phyloP scores from a whole-genome alignment of 30 jellyfish, hydroid and myxozoan species.

The Cassiopea xamachana region DNA sequence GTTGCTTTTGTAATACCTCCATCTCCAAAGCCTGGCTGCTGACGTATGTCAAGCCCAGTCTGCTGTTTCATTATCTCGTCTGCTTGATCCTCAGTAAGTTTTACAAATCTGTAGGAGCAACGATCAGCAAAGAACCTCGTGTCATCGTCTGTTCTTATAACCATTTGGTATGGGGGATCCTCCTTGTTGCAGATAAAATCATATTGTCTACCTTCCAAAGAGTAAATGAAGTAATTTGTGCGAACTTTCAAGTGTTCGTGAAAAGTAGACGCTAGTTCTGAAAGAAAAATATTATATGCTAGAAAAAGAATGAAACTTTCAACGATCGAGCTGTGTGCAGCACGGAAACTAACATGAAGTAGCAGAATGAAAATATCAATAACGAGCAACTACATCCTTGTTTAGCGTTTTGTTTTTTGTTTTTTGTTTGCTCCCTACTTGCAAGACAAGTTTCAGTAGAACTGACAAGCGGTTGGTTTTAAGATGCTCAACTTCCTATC shows the following conservation, averaged over 20 bases:
- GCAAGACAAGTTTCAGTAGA: too few relatives aligned
- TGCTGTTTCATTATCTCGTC: slow-evolving; percentile 30
- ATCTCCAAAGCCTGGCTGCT: not conserved
- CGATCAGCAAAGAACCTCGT: slow-evolving; percentile 74
- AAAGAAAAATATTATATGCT: not conserved
- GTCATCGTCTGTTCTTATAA: slow-evolving; percentile 69
- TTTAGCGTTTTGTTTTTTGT: too few relatives aligned
- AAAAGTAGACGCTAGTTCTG: slow-evolving; percentile 72
- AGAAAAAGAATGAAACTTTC: not conserved
- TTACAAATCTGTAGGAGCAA: slow-evolving; percentile 70
- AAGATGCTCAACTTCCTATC: too few relatives aligned
- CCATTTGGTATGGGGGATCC: slow-evolving; percentile 69
- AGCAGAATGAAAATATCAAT: too few relatives aligned
- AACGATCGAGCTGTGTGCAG: too few relatives aligned
- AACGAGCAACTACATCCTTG: too few relatives aligned
- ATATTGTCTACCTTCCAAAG: slow-evolving; percentile 49
- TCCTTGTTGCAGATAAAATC: slow-evolving; percentile 72
- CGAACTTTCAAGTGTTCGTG: slow-evolving; percentile 70
- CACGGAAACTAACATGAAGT: too few relatives aligned
- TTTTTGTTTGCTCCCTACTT: too few relatives aligned
- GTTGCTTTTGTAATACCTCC: not conserved
- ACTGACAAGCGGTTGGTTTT: too few relatives aligned
- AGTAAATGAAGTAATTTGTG: slow-evolving; percentile 52
- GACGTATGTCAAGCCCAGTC: slow-evolving; percentile 40
- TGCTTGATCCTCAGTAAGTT: slow-evolving; percentile 60